Conservation (phyloP, 2,113 vertebrate genomes). For the Phocoena phocoena region DNA sequence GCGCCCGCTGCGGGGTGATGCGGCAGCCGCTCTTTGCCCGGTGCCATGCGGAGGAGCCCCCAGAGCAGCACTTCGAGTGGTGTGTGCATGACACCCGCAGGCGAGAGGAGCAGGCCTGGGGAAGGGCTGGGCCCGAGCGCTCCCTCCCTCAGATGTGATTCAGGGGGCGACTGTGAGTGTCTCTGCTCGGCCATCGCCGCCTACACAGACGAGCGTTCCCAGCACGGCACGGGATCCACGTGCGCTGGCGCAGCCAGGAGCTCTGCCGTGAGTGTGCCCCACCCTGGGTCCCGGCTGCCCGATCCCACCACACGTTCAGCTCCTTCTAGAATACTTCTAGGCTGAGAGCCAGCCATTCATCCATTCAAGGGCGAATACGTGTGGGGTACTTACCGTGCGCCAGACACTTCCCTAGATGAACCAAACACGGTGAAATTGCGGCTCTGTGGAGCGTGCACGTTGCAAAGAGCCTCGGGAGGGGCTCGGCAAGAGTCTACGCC, state of each 20-base stretch:
- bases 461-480: not conserved
- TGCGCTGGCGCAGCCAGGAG: constrained; percentile 93
- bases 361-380: not conserved
- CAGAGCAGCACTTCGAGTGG: constrained; percentile 92
- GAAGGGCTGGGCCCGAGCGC: accelerated
- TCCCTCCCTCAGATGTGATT: constrained; percentile 82
- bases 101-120: constrained; percentile 76
- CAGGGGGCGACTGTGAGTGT: constrained; percentile 94
- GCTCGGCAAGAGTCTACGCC: accelerated
- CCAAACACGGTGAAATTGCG: not conserved
- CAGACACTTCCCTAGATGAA: not conserved
- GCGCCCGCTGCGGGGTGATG: constrained; percentile 85
- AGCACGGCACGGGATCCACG: constrained; percentile 77
- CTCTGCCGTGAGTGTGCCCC: constrained; percentile 88
- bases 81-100: constrained; percentile 94
- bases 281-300: accelerated
- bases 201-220: constrained; percentile 91
- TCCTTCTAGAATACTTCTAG: not conserved
- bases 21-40: constrained; percentile 85
- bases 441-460: accelerated
- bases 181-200: constrained; percentile 92
- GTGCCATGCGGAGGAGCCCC: constrained; percentile 88
- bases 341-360: not conserved
- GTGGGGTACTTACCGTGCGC: not conserved
- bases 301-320: accelerated